Evolutionary conservation across 1,140 invertebrate species (phyloP).

Genomic region (Metaphire vulgaris): DNA sequence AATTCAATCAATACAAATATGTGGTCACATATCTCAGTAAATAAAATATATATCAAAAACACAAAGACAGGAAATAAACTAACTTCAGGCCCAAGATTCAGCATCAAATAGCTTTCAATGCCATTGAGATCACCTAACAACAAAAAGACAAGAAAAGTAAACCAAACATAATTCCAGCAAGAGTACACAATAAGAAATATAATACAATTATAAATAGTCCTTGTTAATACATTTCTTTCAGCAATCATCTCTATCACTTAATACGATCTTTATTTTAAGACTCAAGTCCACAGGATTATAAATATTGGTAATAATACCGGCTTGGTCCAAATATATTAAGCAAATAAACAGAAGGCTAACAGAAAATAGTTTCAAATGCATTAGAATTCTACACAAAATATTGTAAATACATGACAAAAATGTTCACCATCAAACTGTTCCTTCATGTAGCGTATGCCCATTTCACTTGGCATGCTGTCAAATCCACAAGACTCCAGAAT

Average conservation of each 20-base stretch:
- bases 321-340: too few relatives aligned
- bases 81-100: slow-evolving; percentile 38
- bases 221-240: too few relatives aligned
- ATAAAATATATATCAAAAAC: not conserved
- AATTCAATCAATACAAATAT: not conserved
- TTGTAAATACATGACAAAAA: too few relatives aligned
- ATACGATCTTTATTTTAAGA: too few relatives aligned
- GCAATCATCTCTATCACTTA: too few relatives aligned
- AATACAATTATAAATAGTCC: too few relatives aligned
- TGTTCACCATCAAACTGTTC: slow-evolving; percentile 41
- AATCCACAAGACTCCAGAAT: slow-evolving; percentile 84
- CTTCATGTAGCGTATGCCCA: slow-evolving; percentile 66
- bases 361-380: too few relatives aligned
- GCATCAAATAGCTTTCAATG: slow-evolving; percentile 65
- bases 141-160: not conserved
- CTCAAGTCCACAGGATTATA: too few relatives aligned
- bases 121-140: slow-evolving; percentile 64
- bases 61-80: slow-evolving; percentile 21
- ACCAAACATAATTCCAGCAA: slow-evolving; percentile 30
- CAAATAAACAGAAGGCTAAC: too few relatives aligned
- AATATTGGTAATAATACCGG: too few relatives aligned
- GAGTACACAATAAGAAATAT: too few relatives aligned
- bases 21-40: not conserved
- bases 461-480: slow-evolving; percentile 76
- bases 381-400: too few relatives aligned